phyloP scores from a whole-genome alignment of 2,888 invertebrate genomes.

The Eupithecia subfuscata region DNA sequence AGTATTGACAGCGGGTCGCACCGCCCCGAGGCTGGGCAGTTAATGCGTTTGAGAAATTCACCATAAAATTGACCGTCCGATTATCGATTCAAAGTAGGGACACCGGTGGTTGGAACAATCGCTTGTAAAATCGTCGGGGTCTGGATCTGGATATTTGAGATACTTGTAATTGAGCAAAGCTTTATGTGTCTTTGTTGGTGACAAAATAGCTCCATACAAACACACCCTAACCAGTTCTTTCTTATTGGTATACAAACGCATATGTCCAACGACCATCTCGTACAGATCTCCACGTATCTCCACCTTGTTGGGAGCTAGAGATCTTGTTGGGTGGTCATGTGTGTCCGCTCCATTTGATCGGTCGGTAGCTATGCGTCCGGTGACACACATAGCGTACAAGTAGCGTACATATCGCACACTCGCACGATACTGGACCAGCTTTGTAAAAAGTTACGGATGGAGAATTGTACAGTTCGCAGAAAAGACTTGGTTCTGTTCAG shows the following conservation, averaged over 20 bases:
- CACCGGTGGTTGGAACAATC: background rate
- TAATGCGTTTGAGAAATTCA: background rate
- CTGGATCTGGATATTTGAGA: no score
- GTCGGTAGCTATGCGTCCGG: slow-evolving; percentile 73
- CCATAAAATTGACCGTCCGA: background rate
- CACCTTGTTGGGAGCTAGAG: slow-evolving; percentile 29
- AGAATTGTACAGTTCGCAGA: slow-evolving; percentile 51
- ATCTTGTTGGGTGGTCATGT: slow-evolving; percentile 52
- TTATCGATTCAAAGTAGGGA: background rate
- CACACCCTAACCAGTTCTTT: slow-evolving; percentile 29
- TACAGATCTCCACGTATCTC: slow-evolving; percentile 26
- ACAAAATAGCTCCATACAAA: background rate
- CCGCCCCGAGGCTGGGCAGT: no score
- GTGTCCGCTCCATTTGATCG: slow-evolving; percentile 81
- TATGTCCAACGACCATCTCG: slow-evolving; percentile 34
- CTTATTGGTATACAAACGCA: slow-evolving; percentile 24
- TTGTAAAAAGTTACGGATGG: slow-evolving; percentile 76
- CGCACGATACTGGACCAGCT: slow-evolving; percentile 78
- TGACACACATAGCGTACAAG: slow-evolving; percentile 72
- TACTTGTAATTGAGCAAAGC: background rate
- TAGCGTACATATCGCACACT: slow-evolving; percentile 65
- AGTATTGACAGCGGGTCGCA: no score
- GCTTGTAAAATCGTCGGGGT: background rate
- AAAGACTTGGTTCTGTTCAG: slow-evolving; percentile 25
- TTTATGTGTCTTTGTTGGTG: background rate